A percentile compares a stretch with the other conserved stretches of the same genome.
Evolutionary conservation across 2,113 vertebrate species (phyloP).

Genomic region (Tachysurus fulvidraco): DNA sequence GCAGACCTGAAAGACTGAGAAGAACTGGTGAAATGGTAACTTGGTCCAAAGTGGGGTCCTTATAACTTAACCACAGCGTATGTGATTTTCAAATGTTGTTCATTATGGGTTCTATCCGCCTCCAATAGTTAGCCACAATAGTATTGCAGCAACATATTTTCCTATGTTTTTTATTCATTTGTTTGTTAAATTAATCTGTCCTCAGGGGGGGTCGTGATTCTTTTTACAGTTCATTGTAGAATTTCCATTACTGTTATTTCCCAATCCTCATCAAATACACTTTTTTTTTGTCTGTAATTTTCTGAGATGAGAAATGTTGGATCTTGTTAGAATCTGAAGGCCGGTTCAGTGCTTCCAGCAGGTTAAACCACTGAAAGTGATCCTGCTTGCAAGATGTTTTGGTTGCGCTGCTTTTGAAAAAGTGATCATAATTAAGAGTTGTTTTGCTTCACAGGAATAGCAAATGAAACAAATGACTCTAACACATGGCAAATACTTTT

Average conservation of each 20-base stretch:
- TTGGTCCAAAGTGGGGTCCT: not conserved
- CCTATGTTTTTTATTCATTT: not conserved
- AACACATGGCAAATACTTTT: constrained; percentile 5
- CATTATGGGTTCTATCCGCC: not conserved
- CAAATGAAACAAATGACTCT: constrained; percentile 22
- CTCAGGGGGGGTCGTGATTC: not conserved
- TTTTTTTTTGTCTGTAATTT: not conserved
- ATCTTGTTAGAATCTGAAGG: not conserved
- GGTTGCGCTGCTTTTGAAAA: not conserved
- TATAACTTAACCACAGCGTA: not conserved
- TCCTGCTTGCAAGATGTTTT: not conserved
- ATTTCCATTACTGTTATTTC: not conserved
- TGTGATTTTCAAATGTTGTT: not conserved
- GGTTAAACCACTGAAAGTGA: not conserved
- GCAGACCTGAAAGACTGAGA: not conserved
- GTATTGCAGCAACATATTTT: not conserved
- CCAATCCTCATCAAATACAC: not conserved
- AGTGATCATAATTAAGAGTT: constrained; percentile 1
- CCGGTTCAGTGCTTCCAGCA: not conserved
- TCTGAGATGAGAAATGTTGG: not conserved
- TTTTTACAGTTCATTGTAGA: not conserved
- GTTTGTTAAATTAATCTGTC: not conserved
- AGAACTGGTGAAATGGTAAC: not conserved
- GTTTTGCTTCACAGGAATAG: constrained; percentile 9
- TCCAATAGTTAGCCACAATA: not conserved